Base-by-base conservation (phyloP, 2,113 vertebrate genomes). In the Tapirus terrestris region DNA sequence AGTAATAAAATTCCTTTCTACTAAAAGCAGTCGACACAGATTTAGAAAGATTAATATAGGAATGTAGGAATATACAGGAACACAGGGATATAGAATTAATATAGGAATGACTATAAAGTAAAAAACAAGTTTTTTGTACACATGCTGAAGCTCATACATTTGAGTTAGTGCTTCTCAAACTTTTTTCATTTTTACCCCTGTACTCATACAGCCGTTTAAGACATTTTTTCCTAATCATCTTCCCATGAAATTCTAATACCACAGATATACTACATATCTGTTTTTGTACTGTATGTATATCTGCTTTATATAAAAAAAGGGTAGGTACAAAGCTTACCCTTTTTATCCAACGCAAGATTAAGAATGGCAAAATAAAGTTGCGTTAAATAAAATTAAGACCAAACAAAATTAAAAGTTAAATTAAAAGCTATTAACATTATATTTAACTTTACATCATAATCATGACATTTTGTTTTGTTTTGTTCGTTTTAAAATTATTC, bases 401-500 rank as follows among this genome's bases (percentile, higher is more conserved):
- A 67, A 82, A 91, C 53, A 58, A 86, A 63, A 48, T 72, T 86
- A 84, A 85, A 72, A 70, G 65, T 85, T 85, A 84, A 67, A 48
- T 75, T 58, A 17, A 58, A 70, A 61, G 60, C 20, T 87, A 39
- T 48, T 83, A 75, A 88, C 60, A 81, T 88, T 92, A 65, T 88
- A 75, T n/a, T 67, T 76, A 68, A 77, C 75, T 90, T 75, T 53
- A 84, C 18, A 29, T 48, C 45, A 67, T 43, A 75, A 43, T 70
- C 33, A 75, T 65, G 27, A 53, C 36, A 63, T 63, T 72, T 83
- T 33, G 29, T 75, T 91, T 85, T 45, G 31, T 39, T 43, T 53
- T 91, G 53, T 77, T 67, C 11, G 61, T 90, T 90, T 91, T 83
- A 95, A 96, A 95, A 84, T 83, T 82, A 13, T 58, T 79, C 39